Base-by-base conservation (phyloP, 2,888 invertebrate genomes). In the Drosophila recens region DNA sequence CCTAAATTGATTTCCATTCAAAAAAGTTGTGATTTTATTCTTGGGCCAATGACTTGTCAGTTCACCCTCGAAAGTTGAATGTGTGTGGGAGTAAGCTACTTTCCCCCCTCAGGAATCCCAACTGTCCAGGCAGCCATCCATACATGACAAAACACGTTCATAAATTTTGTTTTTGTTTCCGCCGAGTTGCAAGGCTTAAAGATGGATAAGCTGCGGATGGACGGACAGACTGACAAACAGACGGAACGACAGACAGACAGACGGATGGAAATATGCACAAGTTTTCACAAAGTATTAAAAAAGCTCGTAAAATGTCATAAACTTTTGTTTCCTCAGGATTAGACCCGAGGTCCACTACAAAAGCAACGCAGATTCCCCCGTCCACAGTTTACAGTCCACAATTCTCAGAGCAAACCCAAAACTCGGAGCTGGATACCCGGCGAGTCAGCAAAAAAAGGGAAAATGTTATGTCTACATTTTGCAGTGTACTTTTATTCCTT, bases 201-300 rank as follows among this genome's bases (percentile, higher is more conserved):
- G 78, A 80, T 61, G 84, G 69, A 77, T 84, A 84, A 84, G 78
- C 84, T 63, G 77, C 59, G 72, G 43, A 66, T 45, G 56, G 59
- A 52, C 45, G n/a, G 36, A 52, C 38, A 11, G 36, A 34, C 15
- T 4, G n/a, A 17, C 38, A 40, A 9, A 27, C 13, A n/a, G 49
- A 49, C 43, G 5, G 33, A 27, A 10, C 17, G 34, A 48, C 48
- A 15, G 34, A 48, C 48, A 15, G 17, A 5, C 23, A 30, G 42
- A 75, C 58, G 66, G 62, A 59, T 59, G 76, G 66, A 53, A 72
- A 80, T 77, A 72, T 67, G 73, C 74, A 82, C 57, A 85, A 89
- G 80, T 89, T 89, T 90, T 82, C 75, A 79, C 82, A 89, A 87
- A 90, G 88, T 89, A 89, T 87, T 87, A 83, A 80, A 77, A 80